phyloP scores from a whole-genome alignment of 53 echinoderm and acorn worm species.

The Holothuria scabra region DNA sequence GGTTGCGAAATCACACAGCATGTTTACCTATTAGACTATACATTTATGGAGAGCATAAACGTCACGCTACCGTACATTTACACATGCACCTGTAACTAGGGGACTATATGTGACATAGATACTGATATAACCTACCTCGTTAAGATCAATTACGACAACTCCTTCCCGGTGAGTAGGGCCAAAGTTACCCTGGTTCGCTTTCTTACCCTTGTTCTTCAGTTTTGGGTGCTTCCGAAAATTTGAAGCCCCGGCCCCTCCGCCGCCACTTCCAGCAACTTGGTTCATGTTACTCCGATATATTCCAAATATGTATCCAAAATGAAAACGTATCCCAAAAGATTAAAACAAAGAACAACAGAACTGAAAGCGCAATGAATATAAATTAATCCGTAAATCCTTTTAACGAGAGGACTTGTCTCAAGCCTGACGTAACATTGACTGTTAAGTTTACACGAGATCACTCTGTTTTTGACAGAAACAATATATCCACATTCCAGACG shows the following conservation, averaged over 20 bases:
- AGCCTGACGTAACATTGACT: no score
- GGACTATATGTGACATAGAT: no score
- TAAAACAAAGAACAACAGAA: no score
- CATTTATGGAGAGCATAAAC: not conserved
- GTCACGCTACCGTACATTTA: no score
- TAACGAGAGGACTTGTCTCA: no score
- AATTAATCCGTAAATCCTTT: no score
- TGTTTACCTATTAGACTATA: not conserved
- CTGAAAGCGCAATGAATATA: no score
- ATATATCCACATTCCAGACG: no score
- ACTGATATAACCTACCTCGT: slow-evolving; percentile 14
- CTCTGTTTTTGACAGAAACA: no score
- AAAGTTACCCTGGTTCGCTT: not conserved
- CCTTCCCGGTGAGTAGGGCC: slow-evolving; percentile 27
- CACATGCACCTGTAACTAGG: no score
- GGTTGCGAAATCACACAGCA: not conserved
- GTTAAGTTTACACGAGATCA: no score
- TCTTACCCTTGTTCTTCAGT: not conserved
- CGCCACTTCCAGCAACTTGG: slow-evolving; percentile 40
- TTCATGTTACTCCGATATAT: slow-evolving; percentile 18
- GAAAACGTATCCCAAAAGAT: no score
- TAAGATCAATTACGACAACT: slow-evolving; percentile 20
- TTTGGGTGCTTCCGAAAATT: slow-evolving; percentile 10
- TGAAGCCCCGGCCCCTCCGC: not conserved
- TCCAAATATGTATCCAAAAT: slow-evolving; percentile 3